Conservation (phyloP, 1,140 invertebrate genomes). For the Drosophila eugracilis region DNA sequence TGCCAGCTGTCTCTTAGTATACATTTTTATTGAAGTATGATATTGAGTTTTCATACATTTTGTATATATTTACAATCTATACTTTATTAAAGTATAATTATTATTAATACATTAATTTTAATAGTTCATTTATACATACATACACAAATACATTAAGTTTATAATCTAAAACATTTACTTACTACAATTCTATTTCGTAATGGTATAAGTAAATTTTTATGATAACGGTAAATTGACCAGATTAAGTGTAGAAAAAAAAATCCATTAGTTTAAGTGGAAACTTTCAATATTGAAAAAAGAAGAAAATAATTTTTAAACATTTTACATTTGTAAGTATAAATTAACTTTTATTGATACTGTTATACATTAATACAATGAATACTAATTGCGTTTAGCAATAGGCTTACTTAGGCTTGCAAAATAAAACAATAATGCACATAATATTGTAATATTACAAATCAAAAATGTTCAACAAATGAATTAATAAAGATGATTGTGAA, state of each 20-base stretch:
- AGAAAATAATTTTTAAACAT: neutral
- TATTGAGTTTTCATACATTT: too few species aligned
- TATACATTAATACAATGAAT: neutral
- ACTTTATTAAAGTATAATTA: conserved; percentile 13
- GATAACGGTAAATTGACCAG: conserved; percentile 44
- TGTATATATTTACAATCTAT: conserved; percentile 29
- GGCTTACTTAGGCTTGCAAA: too few species aligned
- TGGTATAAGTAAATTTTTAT: conserved; percentile 18
- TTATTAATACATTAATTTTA: conserved; percentile 17
- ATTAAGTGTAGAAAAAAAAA: conserved; percentile 17
- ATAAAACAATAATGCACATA: neutral
- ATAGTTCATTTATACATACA: conserved; percentile 45
- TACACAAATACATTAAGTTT: conserved; percentile 42
- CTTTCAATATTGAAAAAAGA: neutral
- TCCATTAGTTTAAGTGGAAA: too few species aligned
- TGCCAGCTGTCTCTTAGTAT: neutral
- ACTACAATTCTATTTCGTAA: conserved; percentile 24
- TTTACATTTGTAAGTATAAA: neutral
- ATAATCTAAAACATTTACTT: conserved; percentile 53
- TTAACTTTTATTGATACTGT: neutral
- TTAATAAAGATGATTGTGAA: neutral
- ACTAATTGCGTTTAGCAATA: too few species aligned
- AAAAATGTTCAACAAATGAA: neutral
- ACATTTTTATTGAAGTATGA: too few species aligned
- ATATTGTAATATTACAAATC: neutral